Conservation (phyloP, 2,797 vertebrate genomes). For the Okamejei kenojei region DNA sequence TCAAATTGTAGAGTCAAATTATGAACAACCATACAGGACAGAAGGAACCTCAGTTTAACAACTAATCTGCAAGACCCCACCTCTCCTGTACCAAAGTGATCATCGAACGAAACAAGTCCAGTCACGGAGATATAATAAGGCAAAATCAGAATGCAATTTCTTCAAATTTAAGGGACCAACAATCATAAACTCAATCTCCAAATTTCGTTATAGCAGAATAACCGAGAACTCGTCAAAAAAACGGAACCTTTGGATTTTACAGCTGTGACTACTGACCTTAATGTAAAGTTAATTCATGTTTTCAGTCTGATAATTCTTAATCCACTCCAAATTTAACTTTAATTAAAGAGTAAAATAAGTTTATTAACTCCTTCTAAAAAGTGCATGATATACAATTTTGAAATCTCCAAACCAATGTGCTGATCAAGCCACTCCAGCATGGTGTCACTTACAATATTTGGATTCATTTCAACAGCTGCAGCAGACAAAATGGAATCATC, state of each 20-base stretch:
- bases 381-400: background rate
- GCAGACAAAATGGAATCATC: background rate
- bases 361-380: background rate
- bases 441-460: conserved; percentile 33
- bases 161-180: no score
- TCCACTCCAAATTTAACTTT: background rate
- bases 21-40: background rate
- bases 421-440: background rate
- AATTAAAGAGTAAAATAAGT: background rate
- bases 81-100: background rate
- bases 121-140: no score
- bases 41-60: background rate
- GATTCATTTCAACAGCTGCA: conserved; percentile 40
- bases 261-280: background rate
- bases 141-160: no score
- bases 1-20: background rate
- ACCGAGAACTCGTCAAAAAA: background rate
- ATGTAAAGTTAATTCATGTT: background rate
- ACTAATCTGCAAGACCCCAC: no score
- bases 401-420: background rate
- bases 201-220: background rate
- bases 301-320: background rate
- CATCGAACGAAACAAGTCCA: background rate
- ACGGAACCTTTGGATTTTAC: background rate
- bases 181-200: no score